Percentiles rank a stretch among this genome's conserved stretches.
phyloP scores from a whole-genome alignment of 1,140 invertebrate species.

The Drosophila yakuba region DNA sequence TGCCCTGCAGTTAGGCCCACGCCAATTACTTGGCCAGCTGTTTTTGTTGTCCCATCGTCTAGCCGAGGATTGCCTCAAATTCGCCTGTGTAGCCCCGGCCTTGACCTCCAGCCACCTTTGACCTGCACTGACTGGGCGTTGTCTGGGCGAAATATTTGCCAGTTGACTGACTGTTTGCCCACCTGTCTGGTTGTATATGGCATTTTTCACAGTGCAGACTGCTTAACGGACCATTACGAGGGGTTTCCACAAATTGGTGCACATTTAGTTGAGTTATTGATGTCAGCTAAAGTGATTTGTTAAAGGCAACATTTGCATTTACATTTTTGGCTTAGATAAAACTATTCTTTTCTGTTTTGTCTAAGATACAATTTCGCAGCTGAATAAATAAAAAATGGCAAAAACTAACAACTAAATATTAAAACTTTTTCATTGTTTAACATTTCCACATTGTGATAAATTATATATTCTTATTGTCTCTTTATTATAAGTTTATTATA shows the following conservation, averaged over 20 bases:
- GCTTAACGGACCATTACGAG: constrained; percentile 31
- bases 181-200: constrained; percentile 22
- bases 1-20: constrained; percentile 31
- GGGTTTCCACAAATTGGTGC: not conserved
- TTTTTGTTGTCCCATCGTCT: constrained; percentile 22
- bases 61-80: constrained; percentile 22
- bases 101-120: constrained; percentile 67
- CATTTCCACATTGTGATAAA: not conserved
- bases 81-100: constrained; percentile 33
- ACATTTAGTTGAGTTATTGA: not conserved
- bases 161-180: constrained; percentile 13
- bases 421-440: not conserved
- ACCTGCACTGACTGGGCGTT: constrained; percentile 51
- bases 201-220: constrained; percentile 21
- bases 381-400: too few relatives aligned
- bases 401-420: too few relatives aligned
- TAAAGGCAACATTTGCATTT: too few relatives aligned
- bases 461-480: not conserved
- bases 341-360: too few relatives aligned
- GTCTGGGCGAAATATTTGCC: constrained; percentile 23
- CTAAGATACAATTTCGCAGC: too few relatives aligned
- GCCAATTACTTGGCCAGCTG: constrained; percentile 44
- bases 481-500: not conserved
- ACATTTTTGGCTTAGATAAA: too few relatives aligned
- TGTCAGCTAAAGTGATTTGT: not conserved